Evolutionary conservation across 2,797 vertebrate genomes (phyloP), one percentile per base, ranked within the genome.

Genomic region (Onychomys leucogaster): DNA sequence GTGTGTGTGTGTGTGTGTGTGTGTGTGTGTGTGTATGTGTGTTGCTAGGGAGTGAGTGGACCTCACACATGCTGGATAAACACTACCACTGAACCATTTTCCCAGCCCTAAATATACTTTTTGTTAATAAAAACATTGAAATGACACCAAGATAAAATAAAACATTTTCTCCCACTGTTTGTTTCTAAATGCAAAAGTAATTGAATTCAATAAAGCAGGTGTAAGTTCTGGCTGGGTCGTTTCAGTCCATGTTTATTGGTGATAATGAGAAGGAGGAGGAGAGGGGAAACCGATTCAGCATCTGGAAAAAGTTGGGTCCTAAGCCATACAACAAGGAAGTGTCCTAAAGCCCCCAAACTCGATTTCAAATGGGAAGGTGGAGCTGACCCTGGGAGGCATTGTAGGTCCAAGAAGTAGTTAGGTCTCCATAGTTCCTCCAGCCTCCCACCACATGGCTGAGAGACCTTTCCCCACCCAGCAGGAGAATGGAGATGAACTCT

Each of bases 131-230:
- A 46, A 77, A 49, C 14, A 78, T 52, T 78, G 29, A 78, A 83
- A 73, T 87, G 43, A 32, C 57, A 82, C 76, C 34, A 78, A 88
- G 55, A 73, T 57, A 69, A 94, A 88, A 90, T 14, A 37, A 82
- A 94, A 94, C 43, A 86, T n/a, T 76, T 90, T 83, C n/a, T 94
- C 34, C 27, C 11, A 65, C 34, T 82, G 13, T 87, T 65, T 77
- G 13, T 87, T 65, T 57, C 71, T 88, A 37, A 91, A 76, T 61
- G 43, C 5, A 67, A 1, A 73, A 23, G 11, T 92, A 75, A 59
- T 67, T 82, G 83, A 83, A 41, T 25, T 14, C 52, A 67, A 57
- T 65, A 55, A 96, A 75, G 49, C 77, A 69, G 78, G 59, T 46
- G 0, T 78, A 90, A 27, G 41, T 84, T 89, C 37, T 90, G 67